Evolutionary conservation across 2,113 vertebrate species (phyloP), one percentile per base, ranked within the genome.

Genomic region (Grantiella picta): DNA sequence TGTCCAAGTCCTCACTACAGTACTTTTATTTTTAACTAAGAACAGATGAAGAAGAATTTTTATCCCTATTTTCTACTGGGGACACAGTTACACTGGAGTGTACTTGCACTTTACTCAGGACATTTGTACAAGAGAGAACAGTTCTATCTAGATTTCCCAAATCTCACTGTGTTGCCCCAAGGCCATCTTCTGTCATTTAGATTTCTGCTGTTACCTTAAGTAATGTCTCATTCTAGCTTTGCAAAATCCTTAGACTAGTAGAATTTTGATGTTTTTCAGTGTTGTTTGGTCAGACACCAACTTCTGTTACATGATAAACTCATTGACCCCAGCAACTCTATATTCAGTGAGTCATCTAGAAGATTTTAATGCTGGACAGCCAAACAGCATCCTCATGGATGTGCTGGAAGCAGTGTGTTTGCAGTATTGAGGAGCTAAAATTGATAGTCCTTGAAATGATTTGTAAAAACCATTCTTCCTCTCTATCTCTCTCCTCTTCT

Each of bases 61-160:
- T 42, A 54, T 44, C 15, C 44, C 29, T 53, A 0, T 86, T 68
- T 75, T 71, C 31, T 12, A 5, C 0, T 47, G 3, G 35, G 18
- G 59, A 10, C 18, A 65, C 7, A 31, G 49, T 68, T 69, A 14
- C 9, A 29, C 12, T 59, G 35, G n/a, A 38, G 28, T 9, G 29
- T 19, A 8, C 54, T 76, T 59, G n/a, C 12, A 60, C 28, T 78
- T 73, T 50, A 7, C 72, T 42, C 40, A 11, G 50, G 16, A 86
- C 47, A 33, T 73, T 16, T 28, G 6, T 44, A 16, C 2, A 4
- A 22, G 56, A 57, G 27, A 36, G 19, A 72, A 29, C 35, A 66
- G 31, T 31, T 80, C 33, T 29, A 14, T 40, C 59, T 49, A 11
- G 28, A 47, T 42, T 80, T 42, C 54, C 71, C 3, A 2, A 80